phyloP scores from a whole-genome alignment of 2,888 invertebrate species.

The Cheilosia vernalis region DNA sequence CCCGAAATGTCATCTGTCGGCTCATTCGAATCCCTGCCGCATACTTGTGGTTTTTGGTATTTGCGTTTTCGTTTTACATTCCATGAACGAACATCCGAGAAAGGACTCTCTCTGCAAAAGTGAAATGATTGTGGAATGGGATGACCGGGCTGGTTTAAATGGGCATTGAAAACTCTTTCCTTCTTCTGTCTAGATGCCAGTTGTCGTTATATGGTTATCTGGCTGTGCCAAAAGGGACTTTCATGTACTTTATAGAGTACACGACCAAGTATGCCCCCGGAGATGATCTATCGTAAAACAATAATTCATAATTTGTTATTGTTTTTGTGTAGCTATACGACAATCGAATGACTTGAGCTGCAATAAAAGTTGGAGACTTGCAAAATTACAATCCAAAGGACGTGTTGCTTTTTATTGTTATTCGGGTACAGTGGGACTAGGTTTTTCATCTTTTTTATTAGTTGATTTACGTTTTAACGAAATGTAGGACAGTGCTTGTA shows the following conservation, averaged over 20 bases:
- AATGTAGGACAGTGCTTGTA: background rate
- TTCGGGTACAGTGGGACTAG: slow-evolving; percentile 10
- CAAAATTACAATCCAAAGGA: slow-evolving; percentile 23
- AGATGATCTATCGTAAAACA: slow-evolving; percentile 58
- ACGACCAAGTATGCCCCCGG: slow-evolving; percentile 44
- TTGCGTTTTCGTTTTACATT: slow-evolving; percentile 61
- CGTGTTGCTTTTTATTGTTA: slow-evolving; percentile 50
- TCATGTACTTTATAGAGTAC: slow-evolving; percentile 47
- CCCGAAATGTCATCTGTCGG: slow-evolving; percentile 64
- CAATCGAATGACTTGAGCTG: slow-evolving; percentile 23
- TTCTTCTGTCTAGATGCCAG: slow-evolving; percentile 43
- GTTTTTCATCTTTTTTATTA: background rate
- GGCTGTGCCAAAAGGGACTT: slow-evolving; percentile 49
- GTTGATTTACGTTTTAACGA: background rate
- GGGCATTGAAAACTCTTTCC: slow-evolving; percentile 22
- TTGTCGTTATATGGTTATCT: slow-evolving; percentile 50
- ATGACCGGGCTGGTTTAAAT: too few relatives aligned
- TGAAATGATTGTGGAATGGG: background rate
- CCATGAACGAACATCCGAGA: slow-evolving; percentile 27
- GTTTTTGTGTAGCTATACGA: slow-evolving; percentile 5
- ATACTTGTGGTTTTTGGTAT: slow-evolving; percentile 53
- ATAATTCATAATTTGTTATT: slow-evolving; percentile 55
- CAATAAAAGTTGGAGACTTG: slow-evolving; percentile 33
- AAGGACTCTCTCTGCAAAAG: slow-evolving; percentile 3
- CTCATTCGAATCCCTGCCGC: slow-evolving; percentile 66